Base-by-base conservation (phyloP, 2,888 invertebrate genomes). In the Endomychus coccineus region DNA sequence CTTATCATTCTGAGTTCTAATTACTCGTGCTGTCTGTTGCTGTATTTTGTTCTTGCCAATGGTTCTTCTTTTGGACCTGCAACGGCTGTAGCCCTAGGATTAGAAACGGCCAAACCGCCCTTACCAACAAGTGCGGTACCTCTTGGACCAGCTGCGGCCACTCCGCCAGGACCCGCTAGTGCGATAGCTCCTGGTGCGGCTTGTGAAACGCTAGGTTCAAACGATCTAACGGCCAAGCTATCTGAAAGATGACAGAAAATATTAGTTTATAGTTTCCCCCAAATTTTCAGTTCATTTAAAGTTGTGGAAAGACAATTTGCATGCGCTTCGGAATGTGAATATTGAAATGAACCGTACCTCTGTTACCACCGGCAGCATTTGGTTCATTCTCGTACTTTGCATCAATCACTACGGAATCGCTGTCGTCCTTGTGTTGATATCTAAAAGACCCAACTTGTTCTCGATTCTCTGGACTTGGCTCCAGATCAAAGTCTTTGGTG, bases 41-140 rank as follows among this genome's bases (percentile, higher is more conserved):
- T n/a, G n/a, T n/a, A n/a, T n/a, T n/a, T n/a, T n/a, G n/a, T n/a
- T n/a, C n/a, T n/a, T n/a, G n/a, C n/a, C n/a, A n/a, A n/a, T n/a
- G n/a, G 31, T n/a, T 36, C 30, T 3, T 37, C 21, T 21, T 24
- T 27, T 38, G 64, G 63, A 19, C 70, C 71, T 13, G 71, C 70
- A 10, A 72, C 64, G 1, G 73, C 71, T 11, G 71, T 71, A 11
- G 71, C 72, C 29, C 63, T 59, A 13, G 73, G 73, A 41, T 67
- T 69, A 1, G 71, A 64, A 10, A 71, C 56, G 1, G 70, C 67
- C 30, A 70, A 46, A 10, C 72, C 71, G 37, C 64, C 66, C 36
- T 65, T 63, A 16, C 71, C 72, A 12, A 66, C 70, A 13, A 71
- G 52, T 2, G 73, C 71, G 7, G 70, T 70, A 5, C 62, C 70